phyloP scores from a whole-genome alignment of 2,888 invertebrate genomes.

The Eilema sororculum region DNA sequence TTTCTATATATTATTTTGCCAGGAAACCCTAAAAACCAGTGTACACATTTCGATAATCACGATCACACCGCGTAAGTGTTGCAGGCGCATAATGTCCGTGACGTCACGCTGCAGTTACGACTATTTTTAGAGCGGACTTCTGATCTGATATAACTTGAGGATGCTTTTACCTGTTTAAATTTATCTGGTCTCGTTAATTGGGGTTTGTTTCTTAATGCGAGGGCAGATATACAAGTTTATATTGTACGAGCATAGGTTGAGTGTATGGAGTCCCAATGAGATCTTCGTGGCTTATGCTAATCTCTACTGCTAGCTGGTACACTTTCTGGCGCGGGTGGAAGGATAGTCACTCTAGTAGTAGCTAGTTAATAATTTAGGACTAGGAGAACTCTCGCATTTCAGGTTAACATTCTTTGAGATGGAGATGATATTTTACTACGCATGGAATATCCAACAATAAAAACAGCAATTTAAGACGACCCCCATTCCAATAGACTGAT shows the following conservation, averaged over 20 bases:
- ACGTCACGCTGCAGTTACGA: conserved; percentile 44
- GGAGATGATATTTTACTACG: no score
- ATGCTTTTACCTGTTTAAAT: conserved; percentile 18
- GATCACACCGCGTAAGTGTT: conserved; percentile 22
- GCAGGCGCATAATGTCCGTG: conserved; percentile 34
- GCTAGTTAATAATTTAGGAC: no score
- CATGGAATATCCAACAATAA: no score
- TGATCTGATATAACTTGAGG: conserved; percentile 34
- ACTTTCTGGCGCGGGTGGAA: no score
- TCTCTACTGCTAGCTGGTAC: no score
- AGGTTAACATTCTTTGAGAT: no score
- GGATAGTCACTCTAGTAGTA: no score
- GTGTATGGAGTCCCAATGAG: no score
- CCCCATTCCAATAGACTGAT: no score
- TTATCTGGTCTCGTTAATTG: conserved; percentile 14
- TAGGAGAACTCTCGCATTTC: no score
- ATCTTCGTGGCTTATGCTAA: no score
- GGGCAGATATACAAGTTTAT: background rate
- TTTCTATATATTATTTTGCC: background rate
- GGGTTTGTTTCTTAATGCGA: background rate
- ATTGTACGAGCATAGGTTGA: background rate
- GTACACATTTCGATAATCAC: conserved; percentile 8
- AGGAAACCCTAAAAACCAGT: conserved; percentile 3
- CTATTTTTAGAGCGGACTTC: conserved; percentile 50
- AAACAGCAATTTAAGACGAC: no score